Conservation (phyloP, 2,113 vertebrate genomes). For the Zapus hudsonius region DNA sequence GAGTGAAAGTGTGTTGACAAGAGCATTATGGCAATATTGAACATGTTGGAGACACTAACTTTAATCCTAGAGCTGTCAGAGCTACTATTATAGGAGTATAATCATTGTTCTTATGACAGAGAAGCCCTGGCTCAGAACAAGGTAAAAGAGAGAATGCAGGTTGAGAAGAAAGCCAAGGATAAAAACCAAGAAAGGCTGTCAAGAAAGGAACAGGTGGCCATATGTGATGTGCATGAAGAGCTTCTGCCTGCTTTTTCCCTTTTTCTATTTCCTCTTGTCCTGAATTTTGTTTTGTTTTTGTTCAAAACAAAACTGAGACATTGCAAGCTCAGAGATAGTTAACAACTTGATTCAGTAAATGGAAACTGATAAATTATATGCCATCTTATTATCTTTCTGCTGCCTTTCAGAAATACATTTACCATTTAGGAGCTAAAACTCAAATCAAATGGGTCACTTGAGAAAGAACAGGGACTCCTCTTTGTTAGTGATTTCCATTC, state of each 20-base stretch:
- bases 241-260: neutral
- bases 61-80: constrained; percentile 9
- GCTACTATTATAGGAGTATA: neutral
- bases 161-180: neutral
- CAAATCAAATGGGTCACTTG: constrained; percentile 35
- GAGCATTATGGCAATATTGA: neutral
- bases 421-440: constrained; percentile 10
- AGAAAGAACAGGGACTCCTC: neutral
- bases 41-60: constrained; percentile 31
- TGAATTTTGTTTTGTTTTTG: constrained; percentile 20
- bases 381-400: constrained; percentile 10
- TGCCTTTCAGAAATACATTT: constrained; percentile 38
- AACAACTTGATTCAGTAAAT: constrained; percentile 41
- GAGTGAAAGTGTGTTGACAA: neutral
- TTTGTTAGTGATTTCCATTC: constrained; percentile 19
- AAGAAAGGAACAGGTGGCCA: neutral
- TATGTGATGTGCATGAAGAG: neutral
- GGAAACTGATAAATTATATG: neutral
- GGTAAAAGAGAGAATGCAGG: neutral
- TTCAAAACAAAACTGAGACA: constrained; percentile 17
- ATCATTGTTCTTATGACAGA: neutral
- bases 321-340: neutral
- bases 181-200: neutral
- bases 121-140: neutral
- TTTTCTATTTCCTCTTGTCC: constrained; percentile 19